Base-by-base conservation (phyloP, 2,888 invertebrate species). In the Ichneumoninae sp. region DNA sequence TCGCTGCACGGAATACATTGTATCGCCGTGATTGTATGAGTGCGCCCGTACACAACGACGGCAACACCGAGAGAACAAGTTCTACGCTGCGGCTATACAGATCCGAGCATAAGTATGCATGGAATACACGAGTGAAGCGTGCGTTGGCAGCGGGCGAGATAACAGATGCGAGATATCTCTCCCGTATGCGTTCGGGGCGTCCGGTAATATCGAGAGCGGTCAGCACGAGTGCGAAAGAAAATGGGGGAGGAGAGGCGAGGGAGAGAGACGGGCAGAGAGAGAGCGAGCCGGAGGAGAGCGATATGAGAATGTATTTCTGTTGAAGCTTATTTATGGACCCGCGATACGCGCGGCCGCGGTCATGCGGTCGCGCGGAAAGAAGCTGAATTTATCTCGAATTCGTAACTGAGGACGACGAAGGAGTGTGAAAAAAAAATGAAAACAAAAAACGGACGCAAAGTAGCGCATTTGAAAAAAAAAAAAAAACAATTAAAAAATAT, bases 251-350 rank as follows among this genome's bases (percentile, higher is more conserved):
- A 52, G 26, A 16, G 33, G 5, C 16, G 75, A 36, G 30, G 26
- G 54, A 68, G 57, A 19, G 70, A 26, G 33, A 44, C 22, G 22
- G 50, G 19, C 47, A 40, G 44, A 36, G 33, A 60, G 57, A 54
- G 19, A 44, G 26, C n/a, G 7, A 26, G 40, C 10, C 40, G 40
- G 40, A 6, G 52, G 73, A 65, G 63, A 74, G 85, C 87, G 91
- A 91, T 90, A 90, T 88, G 89, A 79, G 80, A 89, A 89, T 89
- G 90, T 91, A 92, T 91, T 91, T 92, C 89, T 92, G 90, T 87
- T 76, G 83, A 77, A 85, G 88, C 87, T 90, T 91, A 91, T 91
- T 92, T 91, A 91, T 88, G 90, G 88, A 89, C 88, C 83, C 85
- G 81, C 88, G 92, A 92, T 91, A 91, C 40, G 86, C 87, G 88